Percentiles rank a stretch among this genome's conserved stretches.
Conservation (phyloP, 1,140 invertebrate species). For the Neodiprion lecontei region DNA sequence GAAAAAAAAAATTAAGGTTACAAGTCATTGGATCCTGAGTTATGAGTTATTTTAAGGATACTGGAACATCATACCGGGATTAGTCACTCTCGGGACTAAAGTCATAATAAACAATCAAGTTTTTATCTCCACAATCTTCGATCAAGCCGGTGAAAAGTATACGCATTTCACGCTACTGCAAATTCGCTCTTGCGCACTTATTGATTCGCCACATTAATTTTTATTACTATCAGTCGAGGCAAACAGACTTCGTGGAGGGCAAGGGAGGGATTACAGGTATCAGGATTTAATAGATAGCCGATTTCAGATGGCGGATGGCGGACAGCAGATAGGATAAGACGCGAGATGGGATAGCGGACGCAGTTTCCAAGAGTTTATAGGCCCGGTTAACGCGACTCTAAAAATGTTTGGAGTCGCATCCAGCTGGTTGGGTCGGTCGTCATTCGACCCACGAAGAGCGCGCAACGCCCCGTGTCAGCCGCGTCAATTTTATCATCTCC, state of each 20-base stretch:
- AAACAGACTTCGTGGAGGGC: neutral
- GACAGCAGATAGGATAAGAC: too few species aligned
- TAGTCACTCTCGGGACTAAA: too few species aligned
- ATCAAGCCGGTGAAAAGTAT: too few species aligned
- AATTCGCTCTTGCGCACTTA: neutral
- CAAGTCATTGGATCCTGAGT: too few species aligned
- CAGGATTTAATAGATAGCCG: neutral
- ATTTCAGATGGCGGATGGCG: slow-evolving; percentile 1
- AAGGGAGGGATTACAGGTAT: neutral
- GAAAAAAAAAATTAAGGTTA: too few species aligned
- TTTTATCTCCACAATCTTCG: too few species aligned
- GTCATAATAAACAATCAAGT: too few species aligned
- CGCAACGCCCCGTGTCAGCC: neutral
- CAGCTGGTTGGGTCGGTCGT: slow-evolving; percentile 1
- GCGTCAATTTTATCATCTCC: slow-evolving; percentile 7
- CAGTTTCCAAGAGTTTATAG: slow-evolving; percentile 1
- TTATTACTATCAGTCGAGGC: neutral
- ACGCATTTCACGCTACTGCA: too few species aligned
- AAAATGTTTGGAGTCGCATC: slow-evolving; percentile 5
- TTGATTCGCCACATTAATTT: neutral
- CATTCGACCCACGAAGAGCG: neutral
- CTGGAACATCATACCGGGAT: too few species aligned
- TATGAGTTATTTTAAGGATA: too few species aligned
- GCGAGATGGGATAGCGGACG: neutral
- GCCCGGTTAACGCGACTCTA: slow-evolving; percentile 4